Percentiles rank a stretch among this genome's conserved stretches.
Evolutionary conservation across 2,888 invertebrate species (phyloP).

Genomic region (Brenthis ino): DNA sequence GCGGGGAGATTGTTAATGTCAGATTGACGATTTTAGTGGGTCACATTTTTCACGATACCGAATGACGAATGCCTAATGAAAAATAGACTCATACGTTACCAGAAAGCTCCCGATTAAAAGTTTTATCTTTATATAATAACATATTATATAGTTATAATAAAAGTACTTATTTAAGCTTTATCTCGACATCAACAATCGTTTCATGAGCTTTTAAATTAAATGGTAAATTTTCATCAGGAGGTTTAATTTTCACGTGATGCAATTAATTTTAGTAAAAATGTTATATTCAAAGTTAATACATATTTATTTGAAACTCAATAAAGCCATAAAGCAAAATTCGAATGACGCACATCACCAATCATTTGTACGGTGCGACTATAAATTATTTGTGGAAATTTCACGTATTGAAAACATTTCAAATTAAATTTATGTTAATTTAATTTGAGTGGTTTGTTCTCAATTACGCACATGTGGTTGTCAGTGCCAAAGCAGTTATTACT

Average conservation of each 20-base stretch:
- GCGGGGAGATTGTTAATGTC: slow-evolving; percentile 19
- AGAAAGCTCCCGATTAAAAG: too few species aligned
- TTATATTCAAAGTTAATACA: not conserved
- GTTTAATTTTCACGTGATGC: too few species aligned
- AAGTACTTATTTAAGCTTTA: too few species aligned
- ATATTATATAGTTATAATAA: too few species aligned
- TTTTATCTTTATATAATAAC: too few species aligned
- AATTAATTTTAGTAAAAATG: too few species aligned
- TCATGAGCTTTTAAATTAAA: too few species aligned
- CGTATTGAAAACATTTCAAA: slow-evolving; percentile 26
- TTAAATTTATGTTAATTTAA: slow-evolving; percentile 30
- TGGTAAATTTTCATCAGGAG: too few species aligned
- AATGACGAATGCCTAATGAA: slow-evolving; percentile 10
- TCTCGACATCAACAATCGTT: too few species aligned
- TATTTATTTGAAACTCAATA: slow-evolving; percentile 5
- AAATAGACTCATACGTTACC: not conserved
- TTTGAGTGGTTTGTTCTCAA: slow-evolving; percentile 28
- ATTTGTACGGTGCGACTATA: slow-evolving; percentile 2
- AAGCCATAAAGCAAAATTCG: not conserved
- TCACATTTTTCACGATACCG: slow-evolving; percentile 16
- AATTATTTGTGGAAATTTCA: slow-evolving; percentile 7
- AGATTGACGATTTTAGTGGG: slow-evolving; percentile 21
- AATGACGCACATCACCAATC: slow-evolving; percentile 11
- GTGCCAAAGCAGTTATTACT: slow-evolving; percentile 16
- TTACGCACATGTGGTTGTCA: slow-evolving; percentile 21